A percentile compares a stretch with the other conserved stretches of the same genome.
These are phyloP conservation scores for Megathymus violae DNA, from an alignment of 1,140 invertebrate species.

Conservation along the genomic window DNA sequence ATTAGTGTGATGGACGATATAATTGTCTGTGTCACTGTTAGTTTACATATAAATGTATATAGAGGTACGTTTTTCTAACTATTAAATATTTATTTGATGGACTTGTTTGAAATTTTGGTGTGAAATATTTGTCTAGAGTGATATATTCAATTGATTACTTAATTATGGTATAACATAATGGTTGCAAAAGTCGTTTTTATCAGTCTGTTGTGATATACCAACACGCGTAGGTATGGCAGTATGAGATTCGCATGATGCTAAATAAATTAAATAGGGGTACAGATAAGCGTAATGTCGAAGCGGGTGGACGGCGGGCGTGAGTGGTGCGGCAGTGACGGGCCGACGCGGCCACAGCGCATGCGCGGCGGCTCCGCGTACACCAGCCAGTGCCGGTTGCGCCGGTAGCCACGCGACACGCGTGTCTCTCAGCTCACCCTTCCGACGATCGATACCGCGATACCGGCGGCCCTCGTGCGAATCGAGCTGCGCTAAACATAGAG, in stretches of 20 bases:
- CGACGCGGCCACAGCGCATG: slow-evolving; percentile 60
- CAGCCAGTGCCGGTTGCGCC: slow-evolving; percentile 71
- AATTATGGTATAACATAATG: too few species aligned
- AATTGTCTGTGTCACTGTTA: too few species aligned
- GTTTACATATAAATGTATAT: too few species aligned
- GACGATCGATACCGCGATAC: slow-evolving; percentile 56
- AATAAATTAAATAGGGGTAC: slow-evolving; percentile 9
- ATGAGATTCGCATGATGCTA: slow-evolving; percentile 10
- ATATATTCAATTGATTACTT: too few species aligned
- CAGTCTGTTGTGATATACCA: too few species aligned
- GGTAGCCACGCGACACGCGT: slow-evolving; percentile 73
- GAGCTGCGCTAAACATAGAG: slow-evolving; percentile 60
- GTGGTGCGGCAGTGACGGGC: slow-evolving; percentile 39
- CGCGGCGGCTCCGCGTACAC: slow-evolving; percentile 58
- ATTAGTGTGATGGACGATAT: too few species aligned
- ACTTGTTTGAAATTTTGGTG: too few species aligned
- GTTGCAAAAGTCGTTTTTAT: too few species aligned
- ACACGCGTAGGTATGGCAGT: not conserved
- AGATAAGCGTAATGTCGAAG: slow-evolving; percentile 31
- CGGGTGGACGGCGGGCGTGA: slow-evolving; percentile 26
- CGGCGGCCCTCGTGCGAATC: slow-evolving; percentile 46
- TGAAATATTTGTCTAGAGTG: too few species aligned
- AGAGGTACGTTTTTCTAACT: too few species aligned
- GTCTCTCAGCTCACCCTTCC: slow-evolving; percentile 39
- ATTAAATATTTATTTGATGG: too few species aligned